A percentile compares a stretch with the other conserved stretches of the same genome.
Conservation (phyloP, 1,140 invertebrate genomes). For the Geopemphigus sp. region DNA sequence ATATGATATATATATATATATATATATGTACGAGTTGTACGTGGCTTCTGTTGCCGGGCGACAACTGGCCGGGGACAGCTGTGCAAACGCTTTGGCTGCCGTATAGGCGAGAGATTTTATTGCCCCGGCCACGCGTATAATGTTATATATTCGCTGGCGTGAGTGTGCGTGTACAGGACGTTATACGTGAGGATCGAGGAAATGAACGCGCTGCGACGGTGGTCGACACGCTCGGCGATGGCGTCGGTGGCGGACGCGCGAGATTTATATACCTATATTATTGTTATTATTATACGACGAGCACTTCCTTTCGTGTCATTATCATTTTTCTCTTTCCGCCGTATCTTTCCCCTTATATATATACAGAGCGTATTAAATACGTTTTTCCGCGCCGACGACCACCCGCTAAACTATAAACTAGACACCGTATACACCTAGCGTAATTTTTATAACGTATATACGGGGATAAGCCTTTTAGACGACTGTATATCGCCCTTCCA, state of each 20-base stretch:
- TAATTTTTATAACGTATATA: not conserved
- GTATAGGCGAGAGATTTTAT: conserved; percentile 6
- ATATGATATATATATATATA: not conserved
- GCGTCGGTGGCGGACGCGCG: too few relatives aligned
- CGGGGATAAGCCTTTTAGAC: not conserved
- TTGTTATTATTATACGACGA: not conserved
- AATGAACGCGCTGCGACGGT: too few relatives aligned
- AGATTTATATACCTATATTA: conserved; percentile 5
- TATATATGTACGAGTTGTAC: not conserved
- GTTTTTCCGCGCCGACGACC: not conserved
- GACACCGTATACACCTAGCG: not conserved
- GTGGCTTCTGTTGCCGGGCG: conserved; percentile 3
- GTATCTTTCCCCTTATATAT: not conserved
- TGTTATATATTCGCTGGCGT: too few relatives aligned
- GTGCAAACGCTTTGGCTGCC: not conserved
- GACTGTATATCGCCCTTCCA: not conserved
- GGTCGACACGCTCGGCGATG: too few relatives aligned
- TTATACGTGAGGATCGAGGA: not conserved
- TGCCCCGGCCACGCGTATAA: not conserved
- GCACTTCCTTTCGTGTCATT: conserved; percentile 25
- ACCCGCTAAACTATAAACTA: not conserved
- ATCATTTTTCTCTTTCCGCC: not conserved
- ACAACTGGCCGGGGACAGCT: conserved; percentile 31
- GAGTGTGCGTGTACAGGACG: not conserved
- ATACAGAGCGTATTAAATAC: not conserved